These are phyloP conservation scores for Tenthredo mesomela DNA, from an alignment of 2,888 invertebrate genomes.

Conservation along the genomic window DNA sequence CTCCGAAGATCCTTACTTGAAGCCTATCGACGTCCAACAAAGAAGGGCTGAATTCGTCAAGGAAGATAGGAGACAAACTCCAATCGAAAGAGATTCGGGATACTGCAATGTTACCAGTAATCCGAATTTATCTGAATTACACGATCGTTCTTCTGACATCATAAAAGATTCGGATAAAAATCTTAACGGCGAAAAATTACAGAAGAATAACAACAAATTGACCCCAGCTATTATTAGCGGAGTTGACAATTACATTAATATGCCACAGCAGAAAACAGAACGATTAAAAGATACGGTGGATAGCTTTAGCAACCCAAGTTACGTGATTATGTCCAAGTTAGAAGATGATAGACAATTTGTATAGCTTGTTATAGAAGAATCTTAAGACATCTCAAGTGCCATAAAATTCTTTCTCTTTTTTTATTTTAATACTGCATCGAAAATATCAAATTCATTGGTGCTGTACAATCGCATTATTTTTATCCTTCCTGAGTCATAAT, in stretches of 20 bases:
- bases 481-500: neutral
- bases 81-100: slow-evolving; percentile 64
- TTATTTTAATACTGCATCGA: neutral
- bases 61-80: slow-evolving; percentile 62
- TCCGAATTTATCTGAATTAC: slow-evolving; percentile 48
- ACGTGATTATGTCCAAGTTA: slow-evolving; percentile 69
- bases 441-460: neutral
- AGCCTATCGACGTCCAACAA: slow-evolving; percentile 73
- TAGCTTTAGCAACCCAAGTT: slow-evolving; percentile 76
- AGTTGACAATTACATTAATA: slow-evolving; percentile 80
- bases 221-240: slow-evolving; percentile 70
- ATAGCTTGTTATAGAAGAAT: slow-evolving; percentile 2
- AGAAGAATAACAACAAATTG: slow-evolving; percentile 65
- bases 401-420: neutral
- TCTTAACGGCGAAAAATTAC: slow-evolving; percentile 74
- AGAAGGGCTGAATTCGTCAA: slow-evolving; percentile 72
- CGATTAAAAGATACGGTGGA: slow-evolving; percentile 68
- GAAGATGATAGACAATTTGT: slow-evolving; percentile 26
- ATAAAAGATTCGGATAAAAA: slow-evolving; percentile 61
- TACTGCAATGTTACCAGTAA: slow-evolving; percentile 72
- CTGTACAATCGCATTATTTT: neutral
- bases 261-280: slow-evolving; percentile 79
- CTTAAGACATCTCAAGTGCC: slow-evolving; percentile 13
- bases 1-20: slow-evolving; percentile 72
- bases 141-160: slow-evolving; percentile 46